Evolutionary conservation across 2,888 invertebrate genomes (phyloP).

Genomic region (Eurois occulta): DNA sequence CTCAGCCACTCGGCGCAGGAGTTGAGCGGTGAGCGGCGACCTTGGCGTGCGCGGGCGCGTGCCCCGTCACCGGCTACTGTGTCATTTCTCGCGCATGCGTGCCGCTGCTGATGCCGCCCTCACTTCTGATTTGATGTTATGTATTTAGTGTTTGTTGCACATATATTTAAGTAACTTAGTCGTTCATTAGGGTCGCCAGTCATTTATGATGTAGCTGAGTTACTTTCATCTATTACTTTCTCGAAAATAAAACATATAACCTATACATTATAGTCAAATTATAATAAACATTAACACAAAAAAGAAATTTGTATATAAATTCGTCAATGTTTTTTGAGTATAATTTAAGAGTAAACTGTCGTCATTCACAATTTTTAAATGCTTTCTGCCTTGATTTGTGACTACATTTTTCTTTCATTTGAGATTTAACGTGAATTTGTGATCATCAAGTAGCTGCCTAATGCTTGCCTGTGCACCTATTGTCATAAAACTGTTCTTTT

Average conservation of each 20-base stretch:
- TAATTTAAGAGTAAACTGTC: neutral
- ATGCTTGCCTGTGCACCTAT: neutral
- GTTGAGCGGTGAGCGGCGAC: constrained; percentile 78
- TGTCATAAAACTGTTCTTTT: neutral
- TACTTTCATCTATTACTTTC: neutral
- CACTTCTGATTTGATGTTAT: constrained; percentile 55
- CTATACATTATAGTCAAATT: neutral
- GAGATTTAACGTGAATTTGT: neutral
- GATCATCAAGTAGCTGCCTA: neutral
- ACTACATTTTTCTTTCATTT: neutral
- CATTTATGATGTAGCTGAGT: neutral
- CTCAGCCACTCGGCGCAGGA: constrained; percentile 75
- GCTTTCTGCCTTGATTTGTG: too few relatives aligned
- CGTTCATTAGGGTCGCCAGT: too few relatives aligned
- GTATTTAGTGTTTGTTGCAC: constrained; percentile 52
- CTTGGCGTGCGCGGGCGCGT: constrained; percentile 77
- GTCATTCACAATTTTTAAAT: neutral
- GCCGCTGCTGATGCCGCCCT: constrained; percentile 61
- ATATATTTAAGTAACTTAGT: constrained; percentile 8
- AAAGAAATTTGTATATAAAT: too few relatives aligned
- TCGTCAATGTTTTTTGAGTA: too few relatives aligned
- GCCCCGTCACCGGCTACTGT: constrained; percentile 75
- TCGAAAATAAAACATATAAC: neutral
- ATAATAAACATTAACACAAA: too few relatives aligned
- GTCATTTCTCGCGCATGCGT: constrained; percentile 73